phyloP scores from a whole-genome alignment of 2,888 invertebrate species.

The Nasonia oneida region DNA sequence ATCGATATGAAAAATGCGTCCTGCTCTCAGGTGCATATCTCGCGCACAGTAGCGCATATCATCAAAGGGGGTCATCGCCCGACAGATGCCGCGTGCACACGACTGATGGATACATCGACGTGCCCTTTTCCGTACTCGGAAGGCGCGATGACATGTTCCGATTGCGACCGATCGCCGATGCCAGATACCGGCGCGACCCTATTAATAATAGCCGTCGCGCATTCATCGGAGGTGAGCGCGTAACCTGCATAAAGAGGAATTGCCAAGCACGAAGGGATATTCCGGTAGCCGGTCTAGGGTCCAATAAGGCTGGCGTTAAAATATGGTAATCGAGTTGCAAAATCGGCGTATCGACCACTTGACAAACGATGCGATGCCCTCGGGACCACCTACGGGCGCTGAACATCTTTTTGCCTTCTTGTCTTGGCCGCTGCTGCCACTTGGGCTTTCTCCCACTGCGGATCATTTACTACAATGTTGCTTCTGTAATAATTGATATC shows the following conservation, averaged over 20 bases:
- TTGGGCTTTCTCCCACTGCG: slow-evolving; percentile 48
- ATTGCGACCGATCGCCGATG: slow-evolving; percentile 52
- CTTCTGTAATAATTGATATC: slow-evolving; percentile 53
- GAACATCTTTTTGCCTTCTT: slow-evolving; percentile 59
- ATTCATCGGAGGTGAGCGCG: slow-evolving; percentile 14
- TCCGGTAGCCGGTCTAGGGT: slow-evolving; percentile 75
- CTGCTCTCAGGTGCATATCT: background rate
- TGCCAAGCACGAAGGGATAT: slow-evolving; percentile 62
- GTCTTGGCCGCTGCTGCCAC: slow-evolving; percentile 25
- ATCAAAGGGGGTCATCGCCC: slow-evolving; percentile 6
- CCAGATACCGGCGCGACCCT: slow-evolving; percentile 51
- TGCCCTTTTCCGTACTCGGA: slow-evolving; percentile 26
- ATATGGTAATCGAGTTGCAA: slow-evolving; percentile 78
- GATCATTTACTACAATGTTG: slow-evolving; percentile 79
- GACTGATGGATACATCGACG: slow-evolving; percentile 56
- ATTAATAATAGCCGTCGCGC: slow-evolving; percentile 52
- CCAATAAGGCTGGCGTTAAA: slow-evolving; percentile 78
- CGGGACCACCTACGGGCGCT: slow-evolving; percentile 76
- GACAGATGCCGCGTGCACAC: background rate
- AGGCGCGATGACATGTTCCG: slow-evolving; percentile 47
- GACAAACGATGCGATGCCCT: slow-evolving; percentile 78
- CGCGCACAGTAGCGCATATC: slow-evolving; percentile 3
- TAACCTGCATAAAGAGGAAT: slow-evolving; percentile 43
- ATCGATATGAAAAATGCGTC: slow-evolving; percentile 45
- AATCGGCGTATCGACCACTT: slow-evolving; percentile 79